These are phyloP conservation scores for Anarsia innoxiella DNA, from an alignment of 2,888 invertebrate genomes.

Conservation along the genomic window DNA sequence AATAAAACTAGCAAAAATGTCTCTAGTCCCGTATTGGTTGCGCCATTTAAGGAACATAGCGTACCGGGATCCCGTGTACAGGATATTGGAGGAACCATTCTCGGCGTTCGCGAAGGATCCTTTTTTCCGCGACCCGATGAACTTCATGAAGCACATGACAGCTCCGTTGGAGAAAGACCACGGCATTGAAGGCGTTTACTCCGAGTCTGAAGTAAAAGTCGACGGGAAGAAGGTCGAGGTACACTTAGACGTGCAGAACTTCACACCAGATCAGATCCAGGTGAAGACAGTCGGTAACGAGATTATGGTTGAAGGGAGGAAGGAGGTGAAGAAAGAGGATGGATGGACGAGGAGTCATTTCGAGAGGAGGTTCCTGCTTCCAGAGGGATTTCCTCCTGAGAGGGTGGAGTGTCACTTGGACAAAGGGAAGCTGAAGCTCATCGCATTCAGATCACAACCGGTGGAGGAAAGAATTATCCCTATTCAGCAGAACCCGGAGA, in stretches of 20 bases:
- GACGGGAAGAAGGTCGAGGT: constrained; percentile 83
- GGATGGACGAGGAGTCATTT: constrained; percentile 86
- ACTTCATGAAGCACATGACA: constrained; percentile 41
- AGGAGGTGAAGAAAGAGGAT: constrained; percentile 83
- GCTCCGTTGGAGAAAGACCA: constrained; percentile 37
- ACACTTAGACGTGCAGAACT: constrained; percentile 85
- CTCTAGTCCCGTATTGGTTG: constrained; percentile 60
- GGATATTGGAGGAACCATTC: constrained; percentile 54
- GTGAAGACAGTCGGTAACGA: constrained; percentile 85
- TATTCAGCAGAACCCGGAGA: no score
- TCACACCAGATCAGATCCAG: constrained; percentile 84
- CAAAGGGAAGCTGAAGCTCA: constrained; percentile 82
- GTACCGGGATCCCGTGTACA: constrained; percentile 45
- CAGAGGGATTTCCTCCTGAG: constrained; percentile 83
- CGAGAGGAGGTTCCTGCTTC: constrained; percentile 82
- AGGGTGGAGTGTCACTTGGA: constrained; percentile 84
- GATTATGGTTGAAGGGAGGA: constrained; percentile 85
- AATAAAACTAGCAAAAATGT: constrained; percentile 45
- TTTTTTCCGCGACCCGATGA: constrained; percentile 57
- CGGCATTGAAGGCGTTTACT: constrained; percentile 66
- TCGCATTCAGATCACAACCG: constrained; percentile 74
- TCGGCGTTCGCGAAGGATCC: constrained; percentile 48
- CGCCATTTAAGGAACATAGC: constrained; percentile 57
- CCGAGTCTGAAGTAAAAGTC: constrained; percentile 70
- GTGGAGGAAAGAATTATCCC: constrained; percentile 48